Conservation (phyloP, 2,113 vertebrate genomes). For the Ceyx margarethae region DNA sequence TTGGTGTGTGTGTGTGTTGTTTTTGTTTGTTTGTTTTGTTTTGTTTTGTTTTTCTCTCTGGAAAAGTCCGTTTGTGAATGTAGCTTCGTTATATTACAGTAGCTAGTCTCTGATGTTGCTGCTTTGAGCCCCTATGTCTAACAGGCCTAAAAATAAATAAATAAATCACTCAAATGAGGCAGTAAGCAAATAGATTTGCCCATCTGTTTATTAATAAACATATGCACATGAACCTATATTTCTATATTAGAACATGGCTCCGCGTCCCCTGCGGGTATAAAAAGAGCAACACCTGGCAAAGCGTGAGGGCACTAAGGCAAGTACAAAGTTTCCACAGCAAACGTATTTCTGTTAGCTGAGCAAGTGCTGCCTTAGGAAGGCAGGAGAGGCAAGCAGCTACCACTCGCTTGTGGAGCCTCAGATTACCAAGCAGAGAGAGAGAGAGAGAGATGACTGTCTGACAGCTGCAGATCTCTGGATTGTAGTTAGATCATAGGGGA, state of each 20-base stretch:
- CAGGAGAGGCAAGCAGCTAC: not conserved
- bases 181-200: conserved; percentile 1
- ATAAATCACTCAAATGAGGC: conserved; percentile 55
- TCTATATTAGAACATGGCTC: conserved; percentile 59
- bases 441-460: not conserved
- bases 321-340: conserved; percentile 66
- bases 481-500: not conserved
- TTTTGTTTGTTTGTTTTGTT: not conserved
- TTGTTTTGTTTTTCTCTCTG: too few relatives aligned
- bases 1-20: not conserved
- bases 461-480: conserved; percentile 18
- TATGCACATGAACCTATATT: not conserved
- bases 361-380: conserved; percentile 59
- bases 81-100: not conserved
- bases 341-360: conserved; percentile 64
- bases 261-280: conserved; percentile 33
- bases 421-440: not conserved
- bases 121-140: conserved; percentile 2
- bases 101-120: not conserved
- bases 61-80: not conserved
- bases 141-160: conserved; percentile 57
- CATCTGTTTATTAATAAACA: conserved; percentile 55
- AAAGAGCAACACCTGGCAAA: conserved; percentile 62
- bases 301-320: conserved; percentile 16
- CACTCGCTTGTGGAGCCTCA: not conserved